A percentile compares a stretch with the other conserved stretches of the same genome.
phyloP scores from a whole-genome alignment of 1,140 invertebrate species.

The Drosophila sp. region DNA sequence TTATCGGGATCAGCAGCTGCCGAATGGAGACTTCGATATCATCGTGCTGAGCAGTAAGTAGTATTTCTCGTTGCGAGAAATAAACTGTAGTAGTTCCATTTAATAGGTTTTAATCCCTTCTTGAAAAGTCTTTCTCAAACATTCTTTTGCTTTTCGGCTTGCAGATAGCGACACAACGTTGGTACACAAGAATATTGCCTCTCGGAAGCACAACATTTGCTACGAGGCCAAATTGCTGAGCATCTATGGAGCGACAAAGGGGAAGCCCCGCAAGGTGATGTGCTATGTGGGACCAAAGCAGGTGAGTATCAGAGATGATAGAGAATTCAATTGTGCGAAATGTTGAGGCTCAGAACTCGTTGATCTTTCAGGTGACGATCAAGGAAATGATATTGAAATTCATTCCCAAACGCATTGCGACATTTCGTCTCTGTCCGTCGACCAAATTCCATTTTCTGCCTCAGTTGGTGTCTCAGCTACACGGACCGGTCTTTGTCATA shows the following conservation, averaged over 20 bases:
- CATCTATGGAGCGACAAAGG: conserved; percentile 86
- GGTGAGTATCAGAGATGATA: conserved; percentile 73
- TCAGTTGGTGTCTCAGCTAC: conserved; percentile 82
- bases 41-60: conserved; percentile 94
- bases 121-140: neutral
- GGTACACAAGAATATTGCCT: conserved; percentile 94
- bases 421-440: conserved; percentile 96
- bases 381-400: conserved; percentile 97
- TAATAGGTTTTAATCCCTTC: neutral
- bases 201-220: conserved; percentile 92
- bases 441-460: conserved; percentile 91
- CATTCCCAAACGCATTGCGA: conserved; percentile 95
- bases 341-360: conserved; percentile 78
- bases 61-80: no score
- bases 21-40: conserved; percentile 96
- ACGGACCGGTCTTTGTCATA: conserved; percentile 88
- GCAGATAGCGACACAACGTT: conserved; percentile 90
- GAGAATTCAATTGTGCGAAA: conserved; percentile 40
- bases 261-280: conserved; percentile 93
- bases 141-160: neutral
- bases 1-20: conserved; percentile 91
- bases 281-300: conserved; percentile 94
- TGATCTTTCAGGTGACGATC: conserved; percentile 90
- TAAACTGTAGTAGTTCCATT: no score
- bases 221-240: conserved; percentile 93